Percentiles rank a stretch among this genome's conserved stretches.
Evolutionary conservation across 2,888 invertebrate genomes (phyloP).

Genomic region (Drosophila anceps): DNA sequence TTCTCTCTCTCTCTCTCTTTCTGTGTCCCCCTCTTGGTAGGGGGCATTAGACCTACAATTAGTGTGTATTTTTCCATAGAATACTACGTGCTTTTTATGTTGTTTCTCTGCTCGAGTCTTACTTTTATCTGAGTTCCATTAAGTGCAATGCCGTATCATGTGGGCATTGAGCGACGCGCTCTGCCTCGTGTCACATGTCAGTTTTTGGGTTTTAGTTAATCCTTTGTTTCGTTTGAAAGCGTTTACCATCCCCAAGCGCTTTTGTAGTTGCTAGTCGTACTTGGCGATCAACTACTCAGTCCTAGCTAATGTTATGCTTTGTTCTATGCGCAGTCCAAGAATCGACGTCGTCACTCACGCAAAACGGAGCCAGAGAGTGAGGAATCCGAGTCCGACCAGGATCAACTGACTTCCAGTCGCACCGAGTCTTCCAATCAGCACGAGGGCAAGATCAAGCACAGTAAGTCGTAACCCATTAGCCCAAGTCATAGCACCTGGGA

Average conservation of each 20-base stretch:
- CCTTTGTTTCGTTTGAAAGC: constrained; percentile 46
- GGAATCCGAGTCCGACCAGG: constrained; percentile 91
- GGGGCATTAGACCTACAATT: constrained; percentile 51
- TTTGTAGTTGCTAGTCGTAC: constrained; percentile 69
- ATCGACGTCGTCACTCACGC: constrained; percentile 87
- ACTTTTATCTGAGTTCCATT: constrained; percentile 61
- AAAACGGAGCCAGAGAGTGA: constrained; percentile 90
- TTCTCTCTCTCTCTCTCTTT: constrained; percentile 39
- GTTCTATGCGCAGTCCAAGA: constrained; percentile 85
- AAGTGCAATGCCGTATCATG: constrained; percentile 68
- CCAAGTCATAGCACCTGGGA: constrained; percentile 12
- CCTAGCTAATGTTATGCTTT: constrained; percentile 53
- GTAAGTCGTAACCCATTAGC: constrained; percentile 85
- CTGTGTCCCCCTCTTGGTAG: constrained; percentile 27
- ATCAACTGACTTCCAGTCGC: constrained; percentile 90
- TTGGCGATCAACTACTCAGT: background rate
- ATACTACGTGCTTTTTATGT: constrained; percentile 74
- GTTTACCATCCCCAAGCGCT: constrained; percentile 64
- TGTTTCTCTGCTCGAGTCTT: constrained; percentile 58
- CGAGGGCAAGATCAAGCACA: constrained; percentile 90
- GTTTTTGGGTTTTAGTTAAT: constrained; percentile 54
- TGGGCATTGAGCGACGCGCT: constrained; percentile 44
- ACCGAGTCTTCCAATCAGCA: constrained; percentile 91
- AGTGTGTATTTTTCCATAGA: constrained; percentile 70
- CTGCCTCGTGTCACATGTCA: constrained; percentile 58